Evolutionary conservation across 2,113 vertebrate species (phyloP).

Genomic region (Nasalis larvatus): DNA sequence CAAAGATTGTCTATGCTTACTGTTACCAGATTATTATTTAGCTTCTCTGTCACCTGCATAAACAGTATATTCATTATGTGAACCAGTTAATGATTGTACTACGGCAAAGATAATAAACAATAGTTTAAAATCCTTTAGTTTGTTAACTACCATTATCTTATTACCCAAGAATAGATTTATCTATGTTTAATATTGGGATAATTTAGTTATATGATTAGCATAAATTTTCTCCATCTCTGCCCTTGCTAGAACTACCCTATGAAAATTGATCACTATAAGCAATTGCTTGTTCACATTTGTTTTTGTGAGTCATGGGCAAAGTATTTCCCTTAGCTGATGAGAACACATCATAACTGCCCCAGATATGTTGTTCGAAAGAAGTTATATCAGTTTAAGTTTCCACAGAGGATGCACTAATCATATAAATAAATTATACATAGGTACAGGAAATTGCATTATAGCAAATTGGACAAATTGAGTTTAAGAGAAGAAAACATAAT

Average conservation of each 20-base stretch:
- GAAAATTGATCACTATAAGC: slow-evolving; percentile 45
- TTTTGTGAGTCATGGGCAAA: slow-evolving; percentile 58
- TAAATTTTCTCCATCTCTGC: slow-evolving; percentile 28
- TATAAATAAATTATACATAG: slow-evolving; percentile 53
- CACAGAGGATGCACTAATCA: slow-evolving; percentile 53
- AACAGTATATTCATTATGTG: not conserved
- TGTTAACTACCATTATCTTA: slow-evolving; percentile 11
- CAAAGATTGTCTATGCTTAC: not conserved
- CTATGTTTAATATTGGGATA: not conserved
- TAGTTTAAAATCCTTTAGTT: slow-evolving; percentile 13
- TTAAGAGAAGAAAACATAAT: slow-evolving; percentile 50
- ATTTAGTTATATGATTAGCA: not conserved
- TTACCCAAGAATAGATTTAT: slow-evolving; percentile 33
- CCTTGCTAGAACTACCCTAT: not conserved
- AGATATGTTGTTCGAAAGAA: slow-evolving; percentile 58
- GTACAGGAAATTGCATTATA: slow-evolving; percentile 46
- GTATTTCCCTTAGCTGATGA: slow-evolving; percentile 63
- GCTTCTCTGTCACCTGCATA: not conserved
- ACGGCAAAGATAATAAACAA: not conserved
- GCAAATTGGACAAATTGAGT: slow-evolving; percentile 44
- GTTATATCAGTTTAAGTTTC: slow-evolving; percentile 62
- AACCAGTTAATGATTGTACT: slow-evolving; percentile 13
- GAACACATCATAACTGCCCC: slow-evolving; percentile 55
- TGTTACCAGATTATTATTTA: not conserved
- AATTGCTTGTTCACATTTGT: slow-evolving; percentile 46